Evolutionary conservation across 2,113 vertebrate species (phyloP), one percentile per base, ranked within the genome.

Genomic region (Cryptomyrus ogoouensis): DNA sequence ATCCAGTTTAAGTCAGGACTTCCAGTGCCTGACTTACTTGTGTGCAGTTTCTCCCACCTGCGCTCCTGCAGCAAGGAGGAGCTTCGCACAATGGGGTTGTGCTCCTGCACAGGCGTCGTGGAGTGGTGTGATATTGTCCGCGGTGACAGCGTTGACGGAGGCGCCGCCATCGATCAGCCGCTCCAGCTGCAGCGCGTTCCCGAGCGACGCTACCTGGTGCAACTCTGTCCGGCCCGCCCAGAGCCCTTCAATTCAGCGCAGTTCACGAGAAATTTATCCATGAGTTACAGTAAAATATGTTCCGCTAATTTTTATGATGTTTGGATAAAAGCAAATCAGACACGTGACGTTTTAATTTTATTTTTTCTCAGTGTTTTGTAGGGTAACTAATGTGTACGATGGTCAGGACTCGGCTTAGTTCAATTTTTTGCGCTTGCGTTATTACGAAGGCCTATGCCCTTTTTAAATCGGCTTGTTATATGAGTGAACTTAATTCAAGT

Each of bases 101-200:
- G 95, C 97, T 9, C 96, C 91, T 7, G 97, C 94, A 89, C 97
- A 98, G 10, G 98, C 97, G 5, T 97, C 97, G 0, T 99, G 98
- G 31, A 98, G 90, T 0, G 98, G 97, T 0, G 98, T 99, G 93
- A 98, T 97, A 85, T 97, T 97, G 93, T 99, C 97, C 84, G 96
- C 96, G 0, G 97, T 98, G 92, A 97, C 96, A 0, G 95, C 92
- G 90, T 98, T 99, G 86, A 99, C 97, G 0, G 96, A 96, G 2
- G 95, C 95, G 0, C 97, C 98, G 0, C 87, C 94, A 17, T 96
- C 95, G 0, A 98, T 96, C 89, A 99, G 95, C 92, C 95, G 94
- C 87, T 94, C 95, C 66, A 99, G 93, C 93, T 96, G 96, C 19
- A 93, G 89, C 7, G 91, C 90, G 4, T 97, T 95, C 2, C 97